Evolutionary conservation across 2,797 vertebrate genomes (phyloP).

Genomic region (Syngnathus acus): DNA sequence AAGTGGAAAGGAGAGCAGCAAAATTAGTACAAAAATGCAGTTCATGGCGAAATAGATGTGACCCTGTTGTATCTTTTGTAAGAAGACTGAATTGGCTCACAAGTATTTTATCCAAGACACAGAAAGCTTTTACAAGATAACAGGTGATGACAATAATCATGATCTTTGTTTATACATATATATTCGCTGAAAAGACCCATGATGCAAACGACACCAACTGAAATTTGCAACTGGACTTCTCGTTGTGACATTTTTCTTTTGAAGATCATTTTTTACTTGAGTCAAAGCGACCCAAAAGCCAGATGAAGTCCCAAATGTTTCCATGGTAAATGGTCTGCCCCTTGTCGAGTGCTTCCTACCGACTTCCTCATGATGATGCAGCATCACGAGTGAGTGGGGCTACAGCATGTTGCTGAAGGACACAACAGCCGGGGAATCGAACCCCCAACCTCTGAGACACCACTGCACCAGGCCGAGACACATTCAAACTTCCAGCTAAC

Average conservation of each 20-base stretch:
- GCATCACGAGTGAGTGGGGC: no score
- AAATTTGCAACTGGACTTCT: not conserved
- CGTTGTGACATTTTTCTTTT: not conserved
- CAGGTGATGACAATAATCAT: not conserved
- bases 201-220: not conserved
- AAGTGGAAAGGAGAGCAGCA: slow-evolving; percentile 5
- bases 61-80: slow-evolving; percentile 48
- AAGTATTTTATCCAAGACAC: not conserved
- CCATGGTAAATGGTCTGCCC: no score
- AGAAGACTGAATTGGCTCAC: not conserved
- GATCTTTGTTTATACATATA: not conserved
- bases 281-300: not conserved
- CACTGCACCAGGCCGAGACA: not conserved
- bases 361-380: no score
- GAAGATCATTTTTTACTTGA: not conserved
- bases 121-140: not conserved
- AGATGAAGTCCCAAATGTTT: slow-evolving; percentile 2
- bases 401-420: no score
- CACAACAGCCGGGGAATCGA: no score
- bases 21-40: slow-evolving; percentile 32
- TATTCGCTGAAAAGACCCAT: not conserved
- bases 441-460: no score
- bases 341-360: no score
- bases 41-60: slow-evolving; percentile 44
- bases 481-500: not conserved